A percentile compares a stretch with the other conserved stretches of the same genome.
phyloP scores from a whole-genome alignment of 2,113 vertebrate species.

The Etia nguti region DNA sequence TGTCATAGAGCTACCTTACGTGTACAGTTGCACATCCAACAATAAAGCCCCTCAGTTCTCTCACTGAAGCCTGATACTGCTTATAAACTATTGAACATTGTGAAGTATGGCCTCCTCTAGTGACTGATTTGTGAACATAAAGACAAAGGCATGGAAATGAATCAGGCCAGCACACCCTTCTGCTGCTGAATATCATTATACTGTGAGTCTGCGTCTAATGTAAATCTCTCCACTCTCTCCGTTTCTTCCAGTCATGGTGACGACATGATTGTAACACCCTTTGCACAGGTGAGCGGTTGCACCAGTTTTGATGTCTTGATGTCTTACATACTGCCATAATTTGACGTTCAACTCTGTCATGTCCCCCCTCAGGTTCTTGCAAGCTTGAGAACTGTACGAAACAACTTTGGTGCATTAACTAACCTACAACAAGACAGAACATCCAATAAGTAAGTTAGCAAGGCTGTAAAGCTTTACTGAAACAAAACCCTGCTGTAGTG shows the following conservation, averaged over 20 bases:
- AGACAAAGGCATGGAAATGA: not conserved
- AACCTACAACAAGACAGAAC: conserved; percentile 93
- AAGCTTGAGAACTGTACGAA: conserved; percentile 95
- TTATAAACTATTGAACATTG: not conserved
- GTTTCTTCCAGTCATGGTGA: conserved; percentile 90
- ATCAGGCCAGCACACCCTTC: not conserved
- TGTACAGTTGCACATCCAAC: not conserved
- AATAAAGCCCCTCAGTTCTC: not conserved
- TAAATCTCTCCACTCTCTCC: not conserved
- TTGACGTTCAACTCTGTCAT: not conserved
- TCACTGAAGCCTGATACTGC: not conserved
- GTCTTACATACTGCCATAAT: not conserved
- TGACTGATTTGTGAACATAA: not conserved
- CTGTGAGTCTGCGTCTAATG: not conserved
- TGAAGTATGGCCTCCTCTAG: conserved; percentile 1
- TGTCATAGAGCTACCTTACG: not conserved
- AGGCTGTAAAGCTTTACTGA: conserved; percentile 43
- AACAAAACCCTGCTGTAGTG: not conserved
- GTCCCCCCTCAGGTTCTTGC: conserved; percentile 84
- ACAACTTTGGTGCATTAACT: conserved; percentile 97
- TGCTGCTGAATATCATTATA: not conserved
- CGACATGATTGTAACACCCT: conserved; percentile 99
- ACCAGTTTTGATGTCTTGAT: not conserved
- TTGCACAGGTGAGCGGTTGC: conserved; percentile 90
- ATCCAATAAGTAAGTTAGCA: conserved; percentile 87